Evolutionary conservation across 2,113 vertebrate genomes (phyloP).

Genomic region (Dicentrarchus labrax): DNA sequence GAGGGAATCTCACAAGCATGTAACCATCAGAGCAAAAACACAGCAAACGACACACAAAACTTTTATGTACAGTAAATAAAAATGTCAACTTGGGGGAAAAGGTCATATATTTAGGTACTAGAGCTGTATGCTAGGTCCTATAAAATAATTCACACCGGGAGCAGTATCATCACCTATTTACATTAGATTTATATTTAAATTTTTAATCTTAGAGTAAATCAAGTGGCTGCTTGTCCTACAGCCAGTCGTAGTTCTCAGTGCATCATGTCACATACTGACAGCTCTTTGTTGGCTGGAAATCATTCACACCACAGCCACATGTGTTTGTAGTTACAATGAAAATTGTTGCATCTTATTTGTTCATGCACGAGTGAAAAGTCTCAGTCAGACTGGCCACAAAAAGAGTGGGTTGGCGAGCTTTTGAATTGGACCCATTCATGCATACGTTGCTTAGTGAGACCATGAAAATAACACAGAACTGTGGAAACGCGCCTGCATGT

Average conservation of each 20-base stretch:
- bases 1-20: background rate
- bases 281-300: slow-evolving; percentile 19
- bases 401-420: background rate
- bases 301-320: slow-evolving; percentile 30
- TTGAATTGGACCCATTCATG: slow-evolving; percentile 2
- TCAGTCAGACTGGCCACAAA: slow-evolving; percentile 27
- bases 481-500: background rate
- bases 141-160: background rate
- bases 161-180: background rate
- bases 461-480: slow-evolving; percentile 3
- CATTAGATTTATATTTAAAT: no score
- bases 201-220: background rate
- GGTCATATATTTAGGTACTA: background rate
- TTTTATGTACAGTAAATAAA: background rate
- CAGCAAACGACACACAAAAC: background rate
- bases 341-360: slow-evolving; percentile 37
- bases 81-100: background rate
- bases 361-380: background rate
- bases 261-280: slow-evolving; percentile 20
- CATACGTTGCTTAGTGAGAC: slow-evolving; percentile 9
- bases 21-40: background rate
- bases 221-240: background rate
- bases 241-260: slow-evolving; percentile 1
- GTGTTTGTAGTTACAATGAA: slow-evolving; percentile 47
- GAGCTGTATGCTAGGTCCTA: background rate